Conservation (phyloP, 2,797 vertebrate genomes). For the Notoglanidium macrostoma region DNA sequence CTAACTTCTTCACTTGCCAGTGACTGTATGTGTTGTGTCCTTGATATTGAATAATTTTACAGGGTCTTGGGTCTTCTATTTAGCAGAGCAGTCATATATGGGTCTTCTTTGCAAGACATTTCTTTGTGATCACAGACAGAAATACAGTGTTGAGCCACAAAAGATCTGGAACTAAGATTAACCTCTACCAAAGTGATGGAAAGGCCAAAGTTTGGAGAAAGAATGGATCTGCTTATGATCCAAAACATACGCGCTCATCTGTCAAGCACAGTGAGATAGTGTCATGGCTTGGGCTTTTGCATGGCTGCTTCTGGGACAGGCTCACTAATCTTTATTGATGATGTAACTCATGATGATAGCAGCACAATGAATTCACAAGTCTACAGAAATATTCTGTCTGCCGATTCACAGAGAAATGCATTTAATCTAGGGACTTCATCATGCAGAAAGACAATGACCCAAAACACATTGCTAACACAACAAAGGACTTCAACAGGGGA, state of each 20-base stretch:
- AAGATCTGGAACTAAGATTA: background rate
- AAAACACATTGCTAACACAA: too few species aligned
- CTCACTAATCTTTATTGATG: too few species aligned
- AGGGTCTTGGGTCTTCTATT: background rate
- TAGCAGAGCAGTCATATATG: background rate
- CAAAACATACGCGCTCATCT: background rate
- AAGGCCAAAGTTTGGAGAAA: background rate
- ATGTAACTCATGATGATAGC: too few species aligned
- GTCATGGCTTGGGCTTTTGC: background rate
- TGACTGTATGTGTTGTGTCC: constrained; percentile 28
- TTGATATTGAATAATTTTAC: constrained; percentile 8
- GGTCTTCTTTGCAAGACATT: constrained; percentile 7
- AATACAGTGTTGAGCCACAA: background rate
- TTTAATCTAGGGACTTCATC: too few species aligned
- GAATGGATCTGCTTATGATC: background rate
- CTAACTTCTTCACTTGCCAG: constrained; percentile 31
- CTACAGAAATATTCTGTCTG: too few species aligned
- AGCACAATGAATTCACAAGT: too few species aligned
- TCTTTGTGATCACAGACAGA: background rate
- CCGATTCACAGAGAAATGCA: too few species aligned
- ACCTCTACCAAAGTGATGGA: background rate
- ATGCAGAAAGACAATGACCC: too few species aligned
- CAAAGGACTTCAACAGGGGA: too few species aligned
- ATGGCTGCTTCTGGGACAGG: too few species aligned
- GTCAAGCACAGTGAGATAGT: background rate